Conservation (phyloP, 1,140 invertebrate species). For the Ctenoplectra terminalis region DNA sequence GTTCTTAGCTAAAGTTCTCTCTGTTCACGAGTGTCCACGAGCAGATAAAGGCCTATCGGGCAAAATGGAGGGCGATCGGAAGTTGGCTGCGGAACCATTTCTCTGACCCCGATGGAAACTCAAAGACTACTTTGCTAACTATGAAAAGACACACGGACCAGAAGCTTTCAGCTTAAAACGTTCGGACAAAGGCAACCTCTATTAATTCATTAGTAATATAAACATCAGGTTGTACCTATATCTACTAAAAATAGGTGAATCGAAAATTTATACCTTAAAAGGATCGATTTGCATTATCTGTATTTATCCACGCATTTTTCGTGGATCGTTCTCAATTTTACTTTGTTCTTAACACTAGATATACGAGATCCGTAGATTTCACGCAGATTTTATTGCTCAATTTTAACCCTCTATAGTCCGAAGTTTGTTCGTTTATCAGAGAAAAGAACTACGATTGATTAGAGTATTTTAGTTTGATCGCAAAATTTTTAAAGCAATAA, state of each 20-base stretch:
- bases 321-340: too few relatives aligned
- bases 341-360: too few relatives aligned
- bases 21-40: constrained; percentile 55
- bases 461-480: too few relatives aligned
- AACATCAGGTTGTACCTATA: neutral
- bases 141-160: neutral
- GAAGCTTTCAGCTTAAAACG: constrained; percentile 2
- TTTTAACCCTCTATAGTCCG: too few relatives aligned
- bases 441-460: too few relatives aligned
- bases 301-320: too few relatives aligned
- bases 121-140: neutral
- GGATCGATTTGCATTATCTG: constrained; percentile 24
- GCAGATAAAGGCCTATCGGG: constrained; percentile 61
- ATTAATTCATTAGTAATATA: constrained; percentile 53
- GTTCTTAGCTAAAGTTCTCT: constrained; percentile 55
- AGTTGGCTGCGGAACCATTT: constrained; percentile 27
- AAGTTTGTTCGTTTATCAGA: too few relatives aligned
- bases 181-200: constrained; percentile 9
- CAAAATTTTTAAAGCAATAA: too few relatives aligned
- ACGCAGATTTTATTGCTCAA: too few relatives aligned
- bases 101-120: neutral
- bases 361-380: too few relatives aligned
- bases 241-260: neutral
- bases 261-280: constrained; percentile 5
- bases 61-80: constrained; percentile 24